phyloP scores from a whole-genome alignment of 2,888 invertebrate genomes.

The Spialia ferax region DNA sequence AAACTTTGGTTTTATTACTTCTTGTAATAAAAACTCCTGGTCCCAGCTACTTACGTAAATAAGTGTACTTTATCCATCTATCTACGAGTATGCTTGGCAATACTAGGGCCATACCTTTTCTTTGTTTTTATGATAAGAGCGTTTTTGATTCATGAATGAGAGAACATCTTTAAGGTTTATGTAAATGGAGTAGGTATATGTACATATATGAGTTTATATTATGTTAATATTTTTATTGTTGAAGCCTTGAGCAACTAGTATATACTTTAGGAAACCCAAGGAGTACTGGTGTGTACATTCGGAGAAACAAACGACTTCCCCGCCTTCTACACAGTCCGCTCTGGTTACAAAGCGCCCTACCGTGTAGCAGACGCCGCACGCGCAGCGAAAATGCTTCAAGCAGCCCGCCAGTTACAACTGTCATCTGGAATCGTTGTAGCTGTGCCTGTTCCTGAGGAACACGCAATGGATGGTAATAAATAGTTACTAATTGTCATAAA shows the following conservation, averaged over 20 bases:
- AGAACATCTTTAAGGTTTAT: too few relatives aligned
- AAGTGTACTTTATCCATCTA: too few relatives aligned
- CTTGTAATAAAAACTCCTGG: not conserved
- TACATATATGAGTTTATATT: too few relatives aligned
- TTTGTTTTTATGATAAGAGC: too few relatives aligned
- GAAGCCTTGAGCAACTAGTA: too few relatives aligned
- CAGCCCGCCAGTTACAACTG: slow-evolving; percentile 83
- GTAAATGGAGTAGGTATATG: too few relatives aligned
- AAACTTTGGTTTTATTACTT: not conserved
- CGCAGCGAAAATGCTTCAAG: slow-evolving; percentile 91
- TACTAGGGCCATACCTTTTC: too few relatives aligned
- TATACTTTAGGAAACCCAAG: slow-evolving; percentile 99
- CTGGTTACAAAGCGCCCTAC: slow-evolving; percentile 91
- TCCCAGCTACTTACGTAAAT: too few relatives aligned
- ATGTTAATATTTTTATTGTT: too few relatives aligned
- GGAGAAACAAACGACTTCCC: slow-evolving; percentile 93
- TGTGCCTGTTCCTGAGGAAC: slow-evolving; percentile 94
- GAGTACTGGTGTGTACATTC: slow-evolving; percentile 95
- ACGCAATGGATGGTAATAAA: slow-evolving; percentile 85
- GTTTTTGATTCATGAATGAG: too few relatives aligned
- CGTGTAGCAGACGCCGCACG: slow-evolving; percentile 87
- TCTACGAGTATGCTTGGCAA: too few relatives aligned
- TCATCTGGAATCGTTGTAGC: slow-evolving; percentile 94
- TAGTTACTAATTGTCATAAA: too few relatives aligned
- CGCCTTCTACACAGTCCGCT: slow-evolving; percentile 95